Evolutionary conservation across 2,888 invertebrate species (phyloP).

Genomic region (Diarsia mendica): DNA sequence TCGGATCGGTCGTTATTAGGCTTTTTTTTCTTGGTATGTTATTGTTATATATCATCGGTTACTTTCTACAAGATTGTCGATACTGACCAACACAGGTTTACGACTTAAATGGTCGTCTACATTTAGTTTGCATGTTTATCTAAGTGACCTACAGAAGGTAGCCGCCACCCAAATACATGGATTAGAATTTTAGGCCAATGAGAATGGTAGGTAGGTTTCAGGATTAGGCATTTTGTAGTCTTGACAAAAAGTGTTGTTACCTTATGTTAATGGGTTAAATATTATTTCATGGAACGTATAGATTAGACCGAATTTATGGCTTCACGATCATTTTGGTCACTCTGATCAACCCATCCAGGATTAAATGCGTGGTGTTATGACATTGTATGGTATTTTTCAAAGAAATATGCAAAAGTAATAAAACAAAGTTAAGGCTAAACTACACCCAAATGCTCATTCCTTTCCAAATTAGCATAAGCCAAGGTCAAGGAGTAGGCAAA

Average conservation of each 20-base stretch:
- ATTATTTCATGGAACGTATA: not conserved
- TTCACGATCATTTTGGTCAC: not conserved
- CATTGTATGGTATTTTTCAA: not conserved
- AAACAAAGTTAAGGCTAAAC: not conserved
- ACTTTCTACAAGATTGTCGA: conserved; percentile 53
- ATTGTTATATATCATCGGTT: conserved; percentile 35
- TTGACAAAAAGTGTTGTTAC: not conserved
- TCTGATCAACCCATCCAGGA: not conserved
- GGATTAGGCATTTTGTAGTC: not conserved
- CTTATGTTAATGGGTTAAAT: not conserved
- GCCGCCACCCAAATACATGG: not conserved
- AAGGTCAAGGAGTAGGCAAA: conserved; percentile 43
- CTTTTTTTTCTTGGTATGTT: conserved; percentile 45
- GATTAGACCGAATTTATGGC: not conserved
- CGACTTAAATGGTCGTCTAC: not conserved
- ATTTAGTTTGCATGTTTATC: conserved; percentile 18
- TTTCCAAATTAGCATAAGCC: conserved; percentile 41
- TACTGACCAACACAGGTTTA: not conserved
- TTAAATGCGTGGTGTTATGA: too few relatives aligned
- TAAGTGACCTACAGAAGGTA: not conserved
- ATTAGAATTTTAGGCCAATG: conserved; percentile 17
- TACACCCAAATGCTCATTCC: not conserved
- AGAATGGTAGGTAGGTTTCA: not conserved
- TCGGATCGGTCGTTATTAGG: conserved; percentile 49
- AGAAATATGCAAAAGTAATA: not conserved